Conservation (phyloP, 2,888 invertebrate genomes). For the Morpho deidamia region DNA sequence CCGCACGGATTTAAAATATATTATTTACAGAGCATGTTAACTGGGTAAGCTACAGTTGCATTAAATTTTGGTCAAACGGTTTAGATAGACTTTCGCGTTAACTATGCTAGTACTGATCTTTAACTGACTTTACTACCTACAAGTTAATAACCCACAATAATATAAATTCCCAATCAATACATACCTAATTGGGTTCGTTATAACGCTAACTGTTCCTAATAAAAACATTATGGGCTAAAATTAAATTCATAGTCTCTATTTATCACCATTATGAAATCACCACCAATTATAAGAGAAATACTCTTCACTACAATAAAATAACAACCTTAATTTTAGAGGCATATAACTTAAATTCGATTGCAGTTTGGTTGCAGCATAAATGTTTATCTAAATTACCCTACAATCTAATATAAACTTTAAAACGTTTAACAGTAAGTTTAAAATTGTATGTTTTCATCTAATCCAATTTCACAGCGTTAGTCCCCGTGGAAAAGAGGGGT, state of each 20-base stretch:
- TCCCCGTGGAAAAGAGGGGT: constrained; percentile 33
- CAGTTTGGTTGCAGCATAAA: constrained; percentile 9
- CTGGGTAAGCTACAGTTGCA: no score
- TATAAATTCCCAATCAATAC: constrained; percentile 18
- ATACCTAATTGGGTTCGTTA: constrained; percentile 21
- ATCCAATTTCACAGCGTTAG: constrained; percentile 41
- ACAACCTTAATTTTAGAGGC: neutral
- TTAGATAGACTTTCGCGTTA: no score
- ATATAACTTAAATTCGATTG: constrained; percentile 15
- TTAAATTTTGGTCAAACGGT: no score
- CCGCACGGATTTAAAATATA: no score
- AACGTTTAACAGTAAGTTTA: neutral
- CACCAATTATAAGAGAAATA: constrained; percentile 45
- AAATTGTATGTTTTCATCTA: constrained; percentile 14
- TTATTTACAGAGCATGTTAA: no score
- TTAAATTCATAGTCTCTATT: constrained; percentile 42
- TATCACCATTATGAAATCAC: constrained; percentile 59
- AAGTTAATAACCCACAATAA: constrained; percentile 6
- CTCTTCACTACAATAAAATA: constrained; percentile 1
- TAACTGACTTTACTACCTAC: neutral
- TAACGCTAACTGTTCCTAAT: constrained; percentile 34
- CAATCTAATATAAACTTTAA: constrained; percentile 10
- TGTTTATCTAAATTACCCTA: neutral
- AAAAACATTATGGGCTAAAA: constrained; percentile 42
- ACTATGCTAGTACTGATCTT: neutral